Evolutionary conservation across 1,140 invertebrate species (phyloP).

Genomic region (Globodera ellingtonae): DNA sequence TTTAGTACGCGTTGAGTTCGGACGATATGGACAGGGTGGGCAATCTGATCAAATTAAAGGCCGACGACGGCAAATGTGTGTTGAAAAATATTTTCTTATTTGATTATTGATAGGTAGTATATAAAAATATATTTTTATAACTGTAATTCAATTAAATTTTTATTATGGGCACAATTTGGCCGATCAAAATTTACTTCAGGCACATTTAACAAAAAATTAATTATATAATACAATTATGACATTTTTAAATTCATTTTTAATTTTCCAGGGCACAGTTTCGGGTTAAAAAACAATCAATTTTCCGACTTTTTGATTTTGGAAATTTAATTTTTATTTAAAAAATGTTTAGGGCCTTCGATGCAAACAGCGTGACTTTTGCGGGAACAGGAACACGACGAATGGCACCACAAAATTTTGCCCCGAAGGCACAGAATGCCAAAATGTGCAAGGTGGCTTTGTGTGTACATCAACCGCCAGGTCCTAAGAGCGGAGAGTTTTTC

Average conservation of each 20-base stretch:
- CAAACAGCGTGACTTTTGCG: conserved; percentile 87
- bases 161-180: conserved; percentile 12
- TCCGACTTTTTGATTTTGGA: too few species aligned
- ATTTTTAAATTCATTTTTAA: too few species aligned
- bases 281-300: too few species aligned
- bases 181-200: conserved; percentile 53
- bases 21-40: too few species aligned
- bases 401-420: conserved; percentile 73
- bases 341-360: conserved; percentile 78
- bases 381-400: conserved; percentile 64
- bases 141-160: too few species aligned
- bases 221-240: too few species aligned
- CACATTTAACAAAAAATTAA: conserved; percentile 19
- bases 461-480: conserved; percentile 68
- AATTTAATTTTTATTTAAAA: background rate
- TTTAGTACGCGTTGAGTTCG: too few species aligned
- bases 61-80: too few species aligned
- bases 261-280: conserved; percentile 76
- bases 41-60: too few species aligned
- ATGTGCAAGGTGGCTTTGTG: conserved; percentile 86
- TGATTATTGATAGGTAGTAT: too few species aligned
- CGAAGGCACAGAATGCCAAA: conserved; percentile 77
- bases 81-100: too few species aligned
- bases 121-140: too few species aligned
- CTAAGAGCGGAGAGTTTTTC: background rate